Percentiles rank a stretch among this genome's conserved stretches.
These are phyloP conservation scores for Heliconius cydno DNA, from an alignment of 2,888 invertebrate genomes.

Conservation along the genomic window DNA sequence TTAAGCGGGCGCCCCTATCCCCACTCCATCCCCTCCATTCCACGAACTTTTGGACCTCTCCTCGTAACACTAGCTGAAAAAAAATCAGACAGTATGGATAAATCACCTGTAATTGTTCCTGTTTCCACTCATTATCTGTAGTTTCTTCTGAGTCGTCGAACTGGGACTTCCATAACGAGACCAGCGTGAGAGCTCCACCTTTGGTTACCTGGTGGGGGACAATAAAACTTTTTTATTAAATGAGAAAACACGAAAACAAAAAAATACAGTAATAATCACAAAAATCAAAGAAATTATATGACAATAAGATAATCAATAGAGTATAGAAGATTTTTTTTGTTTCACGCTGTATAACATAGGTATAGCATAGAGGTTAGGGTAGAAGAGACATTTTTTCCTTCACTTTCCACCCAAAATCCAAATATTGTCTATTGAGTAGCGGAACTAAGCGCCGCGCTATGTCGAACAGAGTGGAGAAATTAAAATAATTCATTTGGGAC, in stretches of 20 bases:
- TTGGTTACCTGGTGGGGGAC: constrained; percentile 86
- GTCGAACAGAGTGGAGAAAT: neutral
- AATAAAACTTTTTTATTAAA: too few relatives aligned
- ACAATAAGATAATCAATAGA: too few relatives aligned
- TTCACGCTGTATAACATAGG: neutral
- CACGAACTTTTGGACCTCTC: too few relatives aligned
- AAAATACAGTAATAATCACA: too few relatives aligned
- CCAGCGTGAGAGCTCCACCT: constrained; percentile 94
- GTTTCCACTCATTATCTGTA: constrained; percentile 97
- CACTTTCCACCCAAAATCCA: neutral
- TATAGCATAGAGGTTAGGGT: neutral
- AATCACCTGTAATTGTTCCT: constrained; percentile 84
- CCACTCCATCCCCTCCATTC: too few relatives aligned
- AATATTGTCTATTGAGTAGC: neutral
- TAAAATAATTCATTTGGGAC: too few relatives aligned
- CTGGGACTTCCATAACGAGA: constrained; percentile 96
- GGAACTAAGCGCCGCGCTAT: neutral
- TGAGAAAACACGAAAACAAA: too few relatives aligned
- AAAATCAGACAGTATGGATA: too few relatives aligned
- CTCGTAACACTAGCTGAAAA: too few relatives aligned
- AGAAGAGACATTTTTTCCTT: neutral
- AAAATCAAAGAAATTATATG: too few relatives aligned
- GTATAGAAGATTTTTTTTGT: neutral
- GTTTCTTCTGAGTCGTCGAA: constrained; percentile 98
- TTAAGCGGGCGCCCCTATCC: too few relatives aligned